phyloP scores from a whole-genome alignment of 2,888 invertebrate genomes.

The Lathronympha strigana region DNA sequence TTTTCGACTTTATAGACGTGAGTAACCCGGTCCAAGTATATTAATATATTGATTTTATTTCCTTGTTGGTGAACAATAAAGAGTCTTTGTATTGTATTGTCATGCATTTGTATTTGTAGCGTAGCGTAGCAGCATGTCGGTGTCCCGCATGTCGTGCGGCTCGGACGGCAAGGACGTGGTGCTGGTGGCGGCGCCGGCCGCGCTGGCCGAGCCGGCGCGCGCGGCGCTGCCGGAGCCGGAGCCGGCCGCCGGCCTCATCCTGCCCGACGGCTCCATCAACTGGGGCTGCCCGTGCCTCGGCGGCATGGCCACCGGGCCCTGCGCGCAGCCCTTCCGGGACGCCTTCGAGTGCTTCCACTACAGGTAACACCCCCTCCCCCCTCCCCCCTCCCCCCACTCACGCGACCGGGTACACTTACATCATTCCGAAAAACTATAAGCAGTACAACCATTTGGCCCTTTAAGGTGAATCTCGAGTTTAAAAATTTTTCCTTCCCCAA shows the following conservation, averaged over 20 bases:
- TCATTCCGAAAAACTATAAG: too few species aligned
- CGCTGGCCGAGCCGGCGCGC: slow-evolving; percentile 89
- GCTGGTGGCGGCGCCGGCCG: slow-evolving; percentile 92
- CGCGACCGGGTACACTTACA: too few species aligned
- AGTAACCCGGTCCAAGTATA: too few species aligned
- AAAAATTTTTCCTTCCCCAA: too few species aligned
- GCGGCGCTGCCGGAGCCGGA: slow-evolving; percentile 88
- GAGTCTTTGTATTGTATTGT: too few species aligned
- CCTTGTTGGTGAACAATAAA: too few species aligned
- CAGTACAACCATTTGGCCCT: too few species aligned
- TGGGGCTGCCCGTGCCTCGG: slow-evolving; percentile 99
- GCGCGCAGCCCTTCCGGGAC: slow-evolving; percentile 95
- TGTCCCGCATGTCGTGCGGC: slow-evolving; percentile 73
- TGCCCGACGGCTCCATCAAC: slow-evolving; percentile 95
- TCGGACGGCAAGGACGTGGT: slow-evolving; percentile 89
- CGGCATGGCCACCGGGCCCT: slow-evolving; percentile 98
- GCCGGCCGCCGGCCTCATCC: slow-evolving; percentile 91
- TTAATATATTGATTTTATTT: too few species aligned
- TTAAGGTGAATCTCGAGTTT: too few species aligned
- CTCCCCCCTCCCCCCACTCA: too few species aligned
- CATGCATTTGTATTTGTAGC: too few species aligned
- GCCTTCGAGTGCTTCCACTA: slow-evolving; percentile 98
- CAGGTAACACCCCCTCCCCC: slow-evolving; percentile 77
- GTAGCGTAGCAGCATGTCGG: slow-evolving; percentile 24
- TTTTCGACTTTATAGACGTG: too few species aligned